phyloP scores from a whole-genome alignment of 2,797 vertebrate genomes.

The Thamnophis elegans region DNA sequence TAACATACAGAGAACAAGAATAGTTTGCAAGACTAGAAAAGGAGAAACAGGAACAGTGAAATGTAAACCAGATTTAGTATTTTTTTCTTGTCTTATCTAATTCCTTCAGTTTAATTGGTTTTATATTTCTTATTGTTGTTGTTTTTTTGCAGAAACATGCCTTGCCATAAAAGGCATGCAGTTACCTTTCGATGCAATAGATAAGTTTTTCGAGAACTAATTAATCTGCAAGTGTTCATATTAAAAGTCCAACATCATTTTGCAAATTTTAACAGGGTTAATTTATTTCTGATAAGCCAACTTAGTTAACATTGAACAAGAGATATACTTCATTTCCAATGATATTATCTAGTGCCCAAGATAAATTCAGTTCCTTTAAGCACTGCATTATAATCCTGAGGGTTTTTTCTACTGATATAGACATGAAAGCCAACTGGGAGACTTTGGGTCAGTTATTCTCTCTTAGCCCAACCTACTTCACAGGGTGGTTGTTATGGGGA shows the following conservation, averaged over 20 bases:
- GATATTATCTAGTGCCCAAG: not conserved
- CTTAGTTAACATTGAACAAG: not conserved
- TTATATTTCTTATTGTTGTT: not conserved
- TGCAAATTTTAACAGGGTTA: not conserved
- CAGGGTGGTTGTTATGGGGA: not conserved
- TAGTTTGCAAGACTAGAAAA: not conserved
- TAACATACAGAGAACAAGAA: not conserved
- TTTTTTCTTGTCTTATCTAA: not conserved
- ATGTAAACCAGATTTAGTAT: not conserved
- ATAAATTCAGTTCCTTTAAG: not conserved
- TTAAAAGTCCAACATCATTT: not conserved
- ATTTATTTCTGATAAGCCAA: not conserved
- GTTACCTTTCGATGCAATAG: not conserved
- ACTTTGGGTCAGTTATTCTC: not conserved
- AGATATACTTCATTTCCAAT: not conserved
- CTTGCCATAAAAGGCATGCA: not conserved
- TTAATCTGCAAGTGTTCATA: not conserved
- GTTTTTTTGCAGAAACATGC: not conserved
- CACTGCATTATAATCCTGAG: not conserved
- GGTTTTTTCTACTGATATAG: not conserved
- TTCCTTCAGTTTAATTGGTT: not conserved
- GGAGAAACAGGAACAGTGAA: not conserved
- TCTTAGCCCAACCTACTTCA: not conserved
- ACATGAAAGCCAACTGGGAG: not conserved
- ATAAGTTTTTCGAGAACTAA: not conserved